Conservation (phyloP, 2,888 invertebrate species). For the Toxonevra muliebris region DNA sequence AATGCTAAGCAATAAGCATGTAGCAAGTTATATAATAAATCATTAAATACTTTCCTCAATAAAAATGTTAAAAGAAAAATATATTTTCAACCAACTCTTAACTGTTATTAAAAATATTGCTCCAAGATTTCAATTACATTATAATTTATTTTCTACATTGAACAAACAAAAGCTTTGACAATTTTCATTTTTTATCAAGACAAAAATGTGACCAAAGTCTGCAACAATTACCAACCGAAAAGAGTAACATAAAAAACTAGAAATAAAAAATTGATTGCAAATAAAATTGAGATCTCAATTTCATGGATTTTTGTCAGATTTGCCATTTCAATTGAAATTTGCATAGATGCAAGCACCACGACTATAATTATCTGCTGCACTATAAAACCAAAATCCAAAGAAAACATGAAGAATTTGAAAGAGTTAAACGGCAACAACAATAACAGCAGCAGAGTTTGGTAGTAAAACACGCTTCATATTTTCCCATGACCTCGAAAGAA, state of each 20-base stretch:
- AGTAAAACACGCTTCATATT: slow-evolving; percentile 37
- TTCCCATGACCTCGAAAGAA: slow-evolving; percentile 62
- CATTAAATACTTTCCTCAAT: too few species aligned
- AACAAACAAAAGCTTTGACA: too few species aligned
- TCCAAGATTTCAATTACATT: too few species aligned
- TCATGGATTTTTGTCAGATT: slow-evolving; percentile 36
- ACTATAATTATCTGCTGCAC: neutral
- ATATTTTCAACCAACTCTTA: too few species aligned
- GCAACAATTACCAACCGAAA: slow-evolving; percentile 9
- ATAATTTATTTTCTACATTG: too few species aligned
- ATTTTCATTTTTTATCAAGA: neutral
- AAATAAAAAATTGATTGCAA: slow-evolving; percentile 18
- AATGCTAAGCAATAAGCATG: too few species aligned
- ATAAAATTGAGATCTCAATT: slow-evolving; percentile 44
- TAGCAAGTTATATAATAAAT: too few species aligned
- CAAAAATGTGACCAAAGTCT: too few species aligned
- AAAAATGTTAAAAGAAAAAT: too few species aligned
- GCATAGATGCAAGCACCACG: slow-evolving; percentile 13
- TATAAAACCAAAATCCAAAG: slow-evolving; percentile 4
- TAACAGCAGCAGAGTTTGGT: neutral
- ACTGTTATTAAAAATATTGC: too few species aligned
- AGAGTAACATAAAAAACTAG: slow-evolving; percentile 14
- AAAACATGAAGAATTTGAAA: neutral
- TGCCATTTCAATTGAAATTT: slow-evolving; percentile 20
- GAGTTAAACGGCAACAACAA: slow-evolving; percentile 17